Evolutionary conservation across 2,113 vertebrate genomes (phyloP), one percentile per base, ranked within the genome.

Genomic region (Gadus chalcogrammus): DNA sequence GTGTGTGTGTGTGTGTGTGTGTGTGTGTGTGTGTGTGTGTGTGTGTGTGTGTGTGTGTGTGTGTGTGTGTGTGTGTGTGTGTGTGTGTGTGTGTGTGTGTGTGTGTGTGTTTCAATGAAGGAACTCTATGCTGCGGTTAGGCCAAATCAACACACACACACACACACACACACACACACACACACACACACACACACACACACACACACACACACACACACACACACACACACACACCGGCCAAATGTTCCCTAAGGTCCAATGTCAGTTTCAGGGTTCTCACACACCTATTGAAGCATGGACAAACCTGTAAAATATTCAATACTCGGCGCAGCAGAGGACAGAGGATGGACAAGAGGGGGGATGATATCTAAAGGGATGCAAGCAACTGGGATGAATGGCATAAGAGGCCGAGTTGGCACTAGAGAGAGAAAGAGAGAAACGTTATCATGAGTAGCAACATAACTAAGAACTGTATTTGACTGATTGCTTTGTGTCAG

Each of bases 281-380:
- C 77, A 82, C 77, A 78, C 79, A 79, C 73, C 75, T 82, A 85
- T 65, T 75, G 78, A 85, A 81, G 85, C 90, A 83, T 77, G 73
- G 60, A 81, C 79, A 89, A 87, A 73, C 62, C 64, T 56, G 79
- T 91, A 75, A 91, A 91, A 90, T 85, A 89, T 89, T 88, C 38
- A 92, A 58, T 88, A 75, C 59, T 63, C 42, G 68, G 20, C 55
- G n/a, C 62, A 27, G 64, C 60, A 48, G 24, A 75, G 71, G 64
- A 70, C 61, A 59, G 8, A 35, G 62, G 15, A 58, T 61, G 18
- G 20, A 62, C 15, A 27, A 58, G 11, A 12, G 58, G 52, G 61
- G 31, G 61, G 70, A 60, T 55, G 24, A 58, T 5, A 17, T 16
- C 18, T 22, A 15, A 28, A 53, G 27, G n/a, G 56, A 24, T 42